Evolutionary conservation across 2,888 invertebrate genomes (phyloP), one percentile per base, ranked within the genome.

Genomic region (Nectonema munidae): DNA sequence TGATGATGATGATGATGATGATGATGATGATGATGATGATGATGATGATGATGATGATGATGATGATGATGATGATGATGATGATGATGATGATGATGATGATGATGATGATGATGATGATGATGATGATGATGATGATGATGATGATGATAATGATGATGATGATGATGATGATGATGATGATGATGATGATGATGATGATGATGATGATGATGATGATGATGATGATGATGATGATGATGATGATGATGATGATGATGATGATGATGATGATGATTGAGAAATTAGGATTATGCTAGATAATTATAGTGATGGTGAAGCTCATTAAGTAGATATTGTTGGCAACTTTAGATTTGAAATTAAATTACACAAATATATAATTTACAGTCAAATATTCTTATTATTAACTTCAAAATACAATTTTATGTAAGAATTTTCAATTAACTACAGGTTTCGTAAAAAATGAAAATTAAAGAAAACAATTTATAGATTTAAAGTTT

Each of bases 31-130:
- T 34, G 43, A 42, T 33, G 39, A 33, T 39, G 43, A 42, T 33
- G 42, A 40, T 41, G 43, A 42, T 37, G 39, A 37, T 39, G 43
- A 42, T 42, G 41, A 39, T 39, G 37, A 37, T 42, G 43, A 42
- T 38, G 41, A 39, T 39, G 43, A 41, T 41, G 43, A 36, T 42
- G 42, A 42, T 42, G 41, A 42, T 42, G 42, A 41, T 43, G 41
- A 42, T 42, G 21, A 42, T 36, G 39, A 30, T 40, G 34, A 21
- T 29, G 38, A 20, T 29, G 13, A 18, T 40, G 37, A 15, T 38
- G 30, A 20, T 2, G 21, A 33, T 41, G 9, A 41, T n/a, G n/a
- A n/a, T n/a, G 38, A n/a, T n/a, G 6, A 41, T 40, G 43, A 43
- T 39, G 40, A 43, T 43, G 40, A 43, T 40, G 42, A 42, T 39